Evolutionary conservation across 2,888 invertebrate species (phyloP), one percentile per base, ranked within the genome.

Genomic region (Netelia virgata): DNA sequence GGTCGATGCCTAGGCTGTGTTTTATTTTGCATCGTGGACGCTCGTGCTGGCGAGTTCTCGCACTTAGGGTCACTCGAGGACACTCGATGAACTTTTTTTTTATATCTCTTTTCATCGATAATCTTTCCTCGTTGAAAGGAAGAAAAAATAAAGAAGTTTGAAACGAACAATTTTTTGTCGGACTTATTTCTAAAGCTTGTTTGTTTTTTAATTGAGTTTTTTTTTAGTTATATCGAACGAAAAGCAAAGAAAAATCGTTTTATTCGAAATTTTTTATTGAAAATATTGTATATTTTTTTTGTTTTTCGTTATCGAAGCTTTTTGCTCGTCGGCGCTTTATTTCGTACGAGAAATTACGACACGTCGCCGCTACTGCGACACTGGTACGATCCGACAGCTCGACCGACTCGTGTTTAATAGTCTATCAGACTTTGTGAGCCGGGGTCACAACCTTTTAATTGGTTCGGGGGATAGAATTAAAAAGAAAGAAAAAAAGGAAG

Each of bases 381-480:
- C 75, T 66, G 61, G 80, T 77, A 59, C 41, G 78, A 47, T 79
- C 82, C 78, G 66, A 70, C 72, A 57, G 79, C 10, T 66, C 72
- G 72, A 57, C 78, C 55, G 74, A 75, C 74, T 75, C 57, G 81
- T 76, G 70, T 85, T 83, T 85, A 85, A 85, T 85, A 76, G 85
- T 85, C 85, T 78, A 85, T 85, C 85, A 85, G 85, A 85, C 85
- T 83, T 70, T 70, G 80, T 80, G 70, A 80, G 86, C 69, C 73
- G 84, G 86, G 86, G 85, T 86, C 83, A 80, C 83, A 85, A 86
- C 85, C 86, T 81, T 82, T 86, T 83, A 86, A 86, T 85, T 85
- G 82, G 83, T 83, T 84, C 80, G 81, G 79, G 74, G 55, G 74
- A 50, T 64, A 66, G 80, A 18, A 74, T 23, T 78, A 79, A 83